These are phyloP conservation scores for Cepphus grylle DNA, from an alignment of 2,113 vertebrate genomes.

Conservation along the genomic window DNA sequence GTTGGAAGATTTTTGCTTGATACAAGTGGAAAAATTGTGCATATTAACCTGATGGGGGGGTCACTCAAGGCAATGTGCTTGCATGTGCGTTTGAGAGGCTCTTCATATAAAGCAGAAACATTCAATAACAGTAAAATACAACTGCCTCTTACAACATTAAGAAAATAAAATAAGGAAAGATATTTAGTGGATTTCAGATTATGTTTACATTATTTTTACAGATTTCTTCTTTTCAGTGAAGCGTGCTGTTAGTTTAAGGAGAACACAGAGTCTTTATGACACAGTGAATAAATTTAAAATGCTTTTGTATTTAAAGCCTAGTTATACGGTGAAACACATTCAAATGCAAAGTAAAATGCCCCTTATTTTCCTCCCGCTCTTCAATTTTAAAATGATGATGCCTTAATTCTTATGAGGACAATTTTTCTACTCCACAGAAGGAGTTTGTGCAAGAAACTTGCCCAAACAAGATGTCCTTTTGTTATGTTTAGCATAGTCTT, in stretches of 20 bases:
- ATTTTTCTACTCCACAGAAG: neutral
- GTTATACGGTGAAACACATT: neutral
- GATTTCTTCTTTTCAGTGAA: neutral
- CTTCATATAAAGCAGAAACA: neutral
- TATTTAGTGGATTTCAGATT: neutral
- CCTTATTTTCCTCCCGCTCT: neutral
- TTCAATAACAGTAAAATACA: neutral
- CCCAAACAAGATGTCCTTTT: neutral
- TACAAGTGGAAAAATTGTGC: slow-evolving; percentile 39
- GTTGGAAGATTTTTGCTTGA: slow-evolving; percentile 7
- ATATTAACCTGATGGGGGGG: neutral
- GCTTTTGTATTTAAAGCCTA: neutral
- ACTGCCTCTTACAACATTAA: neutral
- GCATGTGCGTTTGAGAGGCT: neutral
- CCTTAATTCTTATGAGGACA: neutral
- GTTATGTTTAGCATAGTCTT: neutral
- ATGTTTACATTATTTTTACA: neutral
- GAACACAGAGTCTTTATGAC: neutral
- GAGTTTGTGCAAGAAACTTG: neutral
- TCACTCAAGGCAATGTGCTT: slow-evolving; percentile 10
- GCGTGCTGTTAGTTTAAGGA: neutral
- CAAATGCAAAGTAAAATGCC: neutral
- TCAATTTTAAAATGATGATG: neutral
- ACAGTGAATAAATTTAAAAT: neutral
- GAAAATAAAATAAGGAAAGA: neutral